Evolutionary conservation across 2,797 vertebrate species (phyloP).

Genomic region (Vireo griseus): DNA sequence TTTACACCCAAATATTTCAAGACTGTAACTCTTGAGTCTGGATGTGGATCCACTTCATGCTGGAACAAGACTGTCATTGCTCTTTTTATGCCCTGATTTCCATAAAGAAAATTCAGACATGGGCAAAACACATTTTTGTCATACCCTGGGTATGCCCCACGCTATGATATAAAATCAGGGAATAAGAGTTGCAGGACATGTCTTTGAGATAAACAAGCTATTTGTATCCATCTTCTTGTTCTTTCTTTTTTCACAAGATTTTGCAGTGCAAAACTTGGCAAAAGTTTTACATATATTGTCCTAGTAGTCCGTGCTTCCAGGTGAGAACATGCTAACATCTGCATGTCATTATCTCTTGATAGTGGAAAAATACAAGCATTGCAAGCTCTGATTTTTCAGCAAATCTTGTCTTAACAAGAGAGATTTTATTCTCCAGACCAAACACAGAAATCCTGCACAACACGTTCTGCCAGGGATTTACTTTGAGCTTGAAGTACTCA

Average conservation of each 20-base stretch:
- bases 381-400: neutral
- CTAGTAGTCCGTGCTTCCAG: neutral
- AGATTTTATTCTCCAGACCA: neutral
- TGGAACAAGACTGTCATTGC: neutral
- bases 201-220: neutral
- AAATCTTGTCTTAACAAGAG: neutral
- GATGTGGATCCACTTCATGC: neutral
- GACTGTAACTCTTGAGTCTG: neutral
- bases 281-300: neutral
- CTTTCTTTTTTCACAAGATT: neutral
- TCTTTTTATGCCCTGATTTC: neutral
- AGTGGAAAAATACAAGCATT: neutral
- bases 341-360: neutral
- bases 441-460: neutral
- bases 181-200: neutral
- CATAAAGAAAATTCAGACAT: neutral
- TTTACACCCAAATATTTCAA: neutral
- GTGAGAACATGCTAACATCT: neutral
- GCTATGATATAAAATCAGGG: neutral
- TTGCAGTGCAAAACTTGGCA: neutral
- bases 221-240: neutral
- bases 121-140: neutral
- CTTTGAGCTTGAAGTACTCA: neutral
- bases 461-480: neutral
- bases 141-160: neutral